These are phyloP conservation scores for Agrotis segetum DNA, from an alignment of 2,888 invertebrate genomes.

Conservation along the genomic window DNA sequence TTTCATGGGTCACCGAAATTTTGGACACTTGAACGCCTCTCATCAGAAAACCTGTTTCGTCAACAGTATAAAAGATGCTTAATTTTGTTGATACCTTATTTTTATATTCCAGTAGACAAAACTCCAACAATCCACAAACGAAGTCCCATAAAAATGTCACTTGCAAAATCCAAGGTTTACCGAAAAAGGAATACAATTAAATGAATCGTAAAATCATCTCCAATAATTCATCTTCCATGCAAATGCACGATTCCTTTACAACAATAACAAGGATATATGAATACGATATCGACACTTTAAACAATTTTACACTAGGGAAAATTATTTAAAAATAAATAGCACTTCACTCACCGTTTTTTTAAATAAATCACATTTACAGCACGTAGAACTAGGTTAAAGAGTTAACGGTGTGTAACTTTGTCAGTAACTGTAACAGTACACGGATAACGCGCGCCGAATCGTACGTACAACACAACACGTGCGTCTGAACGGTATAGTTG, in stretches of 20 bases:
- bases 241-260: conserved; percentile 56
- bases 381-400: conserved; percentile 62
- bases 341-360: conserved; percentile 79
- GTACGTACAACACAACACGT: conserved; percentile 57
- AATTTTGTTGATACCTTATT: conserved; percentile 48
- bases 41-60: conserved; percentile 42
- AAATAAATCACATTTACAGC: conserved; percentile 78
- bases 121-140: conserved; percentile 29
- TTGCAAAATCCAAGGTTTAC: conserved; percentile 58
- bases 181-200: conserved; percentile 55
- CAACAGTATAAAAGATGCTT: conserved; percentile 25
- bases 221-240: conserved; percentile 58
- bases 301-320: conserved; percentile 60
- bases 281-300: conserved; percentile 54
- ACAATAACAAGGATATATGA: conserved; percentile 38
- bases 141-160: conserved; percentile 47
- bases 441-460: conserved; percentile 65
- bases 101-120: conserved; percentile 36
- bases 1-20: conserved; percentile 67
- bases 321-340: conserved; percentile 56
- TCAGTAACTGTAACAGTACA: conserved; percentile 65
- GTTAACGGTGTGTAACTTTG: conserved; percentile 62
- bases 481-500: conserved; percentile 72
- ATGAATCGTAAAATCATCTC: conserved; percentile 58
- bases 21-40: conserved; percentile 59